These are phyloP conservation scores for Napeogenes sylphis DNA, from an alignment of 2,888 invertebrate genomes.

Conservation along the genomic window DNA sequence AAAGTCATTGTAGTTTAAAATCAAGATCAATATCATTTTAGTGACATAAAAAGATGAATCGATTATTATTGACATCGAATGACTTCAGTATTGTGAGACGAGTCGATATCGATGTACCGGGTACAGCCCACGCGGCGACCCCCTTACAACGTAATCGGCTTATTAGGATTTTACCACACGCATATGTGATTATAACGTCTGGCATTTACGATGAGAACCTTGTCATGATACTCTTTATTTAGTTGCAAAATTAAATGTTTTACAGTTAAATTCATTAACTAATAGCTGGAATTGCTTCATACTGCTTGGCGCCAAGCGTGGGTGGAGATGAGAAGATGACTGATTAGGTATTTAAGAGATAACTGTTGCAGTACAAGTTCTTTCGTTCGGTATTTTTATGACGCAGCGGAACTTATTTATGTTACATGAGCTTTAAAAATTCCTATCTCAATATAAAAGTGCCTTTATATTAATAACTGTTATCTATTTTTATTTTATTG, in stretches of 20 bases:
- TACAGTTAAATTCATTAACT: conserved; percentile 19
- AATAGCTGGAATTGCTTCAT: conserved; percentile 26
- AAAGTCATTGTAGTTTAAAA: not conserved
- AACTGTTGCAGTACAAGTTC: conserved; percentile 58
- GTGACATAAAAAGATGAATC: conserved; percentile 35
- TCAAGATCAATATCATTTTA: not conserved
- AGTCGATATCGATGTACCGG: conserved; percentile 51
- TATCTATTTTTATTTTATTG: conserved; percentile 29
- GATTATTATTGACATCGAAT: conserved; percentile 37
- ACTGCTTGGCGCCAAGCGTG: conserved; percentile 59
- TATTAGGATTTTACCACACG: conserved; percentile 68
- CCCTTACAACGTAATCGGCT: conserved; percentile 70
- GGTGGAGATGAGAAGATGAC: conserved; percentile 65
- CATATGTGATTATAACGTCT: conserved; percentile 36
- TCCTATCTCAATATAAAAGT: conserved; percentile 24
- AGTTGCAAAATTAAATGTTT: conserved; percentile 24
- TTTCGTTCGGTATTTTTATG: conserved; percentile 36
- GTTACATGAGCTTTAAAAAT: conserved; percentile 16
- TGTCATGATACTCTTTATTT: conserved; percentile 19
- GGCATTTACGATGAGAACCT: conserved; percentile 14
- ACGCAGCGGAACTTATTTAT: conserved; percentile 36
- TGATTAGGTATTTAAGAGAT: conserved; percentile 70
- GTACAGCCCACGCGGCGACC: conserved; percentile 56
- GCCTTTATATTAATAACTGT: conserved; percentile 22
- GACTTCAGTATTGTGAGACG: conserved; percentile 46